phyloP scores from a whole-genome alignment of 2,888 invertebrate species.

The Spilarctia lutea region DNA sequence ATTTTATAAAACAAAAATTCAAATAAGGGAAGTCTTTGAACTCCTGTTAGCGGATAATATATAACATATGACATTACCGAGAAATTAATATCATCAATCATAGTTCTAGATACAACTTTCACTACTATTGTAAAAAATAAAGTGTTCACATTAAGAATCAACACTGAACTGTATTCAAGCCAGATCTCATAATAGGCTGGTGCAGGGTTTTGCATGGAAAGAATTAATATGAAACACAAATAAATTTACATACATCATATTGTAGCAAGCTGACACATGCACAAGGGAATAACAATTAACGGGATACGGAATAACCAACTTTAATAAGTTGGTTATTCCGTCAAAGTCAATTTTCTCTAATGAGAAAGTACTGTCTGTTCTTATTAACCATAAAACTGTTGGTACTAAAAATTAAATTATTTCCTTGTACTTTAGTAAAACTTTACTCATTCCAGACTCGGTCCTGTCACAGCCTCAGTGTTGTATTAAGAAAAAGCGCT shows the following conservation, averaged over 20 bases:
- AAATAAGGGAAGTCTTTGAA: neutral
- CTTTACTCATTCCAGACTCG: neutral
- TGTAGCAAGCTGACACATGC: slow-evolving; percentile 19
- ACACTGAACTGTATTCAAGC: slow-evolving; percentile 25
- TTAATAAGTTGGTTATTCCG: too few species aligned
- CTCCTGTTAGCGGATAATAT: neutral
- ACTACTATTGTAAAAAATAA: neutral
- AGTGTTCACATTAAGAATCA: neutral
- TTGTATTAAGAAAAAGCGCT: too few species aligned
- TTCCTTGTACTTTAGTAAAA: neutral
- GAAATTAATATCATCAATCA: too few species aligned
- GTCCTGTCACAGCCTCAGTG: neutral
- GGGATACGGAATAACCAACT: too few species aligned
- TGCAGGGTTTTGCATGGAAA: slow-evolving; percentile 25
- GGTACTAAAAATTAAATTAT: too few species aligned
- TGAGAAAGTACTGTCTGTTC: neutral
- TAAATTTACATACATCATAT: slow-evolving; percentile 41
- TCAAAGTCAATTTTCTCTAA: too few species aligned
- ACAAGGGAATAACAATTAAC: too few species aligned
- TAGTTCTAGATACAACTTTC: neutral
- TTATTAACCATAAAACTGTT: neutral
- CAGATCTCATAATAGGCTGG: slow-evolving; percentile 25
- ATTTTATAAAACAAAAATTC: too few species aligned
- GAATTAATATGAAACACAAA: slow-evolving; percentile 39
- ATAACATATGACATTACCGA: neutral